These are phyloP conservation scores for Grallaria varia DNA, from an alignment of 2,113 vertebrate genomes.

Conservation along the genomic window DNA sequence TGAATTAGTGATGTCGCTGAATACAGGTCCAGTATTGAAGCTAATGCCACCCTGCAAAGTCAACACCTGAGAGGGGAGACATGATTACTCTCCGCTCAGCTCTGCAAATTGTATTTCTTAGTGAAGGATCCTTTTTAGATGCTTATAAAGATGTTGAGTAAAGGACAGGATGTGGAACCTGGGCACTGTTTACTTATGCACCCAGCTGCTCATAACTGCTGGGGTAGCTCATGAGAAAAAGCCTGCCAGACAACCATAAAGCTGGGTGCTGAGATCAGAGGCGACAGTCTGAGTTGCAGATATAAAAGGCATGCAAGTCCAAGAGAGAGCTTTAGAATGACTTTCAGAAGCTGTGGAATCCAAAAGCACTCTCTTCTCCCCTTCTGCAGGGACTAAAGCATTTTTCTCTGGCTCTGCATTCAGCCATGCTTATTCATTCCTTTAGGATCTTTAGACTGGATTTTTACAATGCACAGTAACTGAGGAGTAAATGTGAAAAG, in stretches of 20 bases:
- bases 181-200: conserved; percentile 30
- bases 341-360: not conserved
- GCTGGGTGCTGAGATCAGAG: conserved; percentile 31
- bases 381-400: not conserved
- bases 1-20: not conserved
- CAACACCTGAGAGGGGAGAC: not conserved
- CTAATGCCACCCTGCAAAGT: not conserved
- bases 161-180: not conserved
- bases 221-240: conserved; percentile 3
- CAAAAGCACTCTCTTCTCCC: not conserved
- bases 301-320: not conserved
- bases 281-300: not conserved
- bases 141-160: not conserved
- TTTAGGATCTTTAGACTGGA: not conserved
- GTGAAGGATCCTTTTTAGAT: not conserved
- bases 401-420: not conserved
- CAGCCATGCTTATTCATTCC: not conserved
- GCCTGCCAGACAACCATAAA: not conserved
- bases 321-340: not conserved
- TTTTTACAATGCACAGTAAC: not conserved
- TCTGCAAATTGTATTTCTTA: not conserved
- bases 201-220: conserved; percentile 13
- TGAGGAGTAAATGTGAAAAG: conserved; percentile 6
- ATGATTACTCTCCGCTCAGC: not conserved
- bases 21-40: not conserved